Evolutionary conservation across 2,888 invertebrate species (phyloP), one percentile per base, ranked within the genome.

Genomic region (Tineola bisselliella): DNA sequence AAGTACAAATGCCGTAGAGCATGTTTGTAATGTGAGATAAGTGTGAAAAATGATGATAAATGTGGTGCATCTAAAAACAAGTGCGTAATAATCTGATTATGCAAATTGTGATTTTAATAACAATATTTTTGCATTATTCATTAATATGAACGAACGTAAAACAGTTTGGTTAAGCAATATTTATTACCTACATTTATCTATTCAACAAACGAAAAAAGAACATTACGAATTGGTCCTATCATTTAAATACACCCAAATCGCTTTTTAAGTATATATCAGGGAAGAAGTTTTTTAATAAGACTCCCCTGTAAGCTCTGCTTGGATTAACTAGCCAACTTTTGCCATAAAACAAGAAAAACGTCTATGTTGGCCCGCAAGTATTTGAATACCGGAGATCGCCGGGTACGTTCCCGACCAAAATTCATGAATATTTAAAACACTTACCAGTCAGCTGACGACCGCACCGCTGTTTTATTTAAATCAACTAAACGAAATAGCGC

Each of bases 251-350:
- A 25, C 25, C 6, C 25, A 38, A 38, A n/a, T 38, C 48, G 13
- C 10, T 17, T 33, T 58, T 58, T 33, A 58, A 58, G 11, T 58
- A 33, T 58, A 13, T 58, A 58, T 56, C 19, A 15, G n/a, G n/a
- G 33, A 60, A 57, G 48, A 77, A 81, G 79, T 81, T 82, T 81
- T 82, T 80, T 81, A 81, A 81, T 82, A 80, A 77, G 69, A 71
- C 71, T 44, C 63, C 65, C 70, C 65, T 52, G 59, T 69, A 65
- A 66, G 68, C 66, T 63, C 68, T 61, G 64, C 65, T 63, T 58
- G 71, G 73, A 76, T 76, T 77, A 78, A 79, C 73, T 70, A 72
- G 69, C 66, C 52, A 81, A 79, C 72, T 81, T 79, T 66, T 64
- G 63, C 68, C 68, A 68, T 77, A 74, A 75, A 74, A 69, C 61